Base-by-base conservation (phyloP, 2,113 vertebrate genomes). In the Microcebus jonahi region DNA sequence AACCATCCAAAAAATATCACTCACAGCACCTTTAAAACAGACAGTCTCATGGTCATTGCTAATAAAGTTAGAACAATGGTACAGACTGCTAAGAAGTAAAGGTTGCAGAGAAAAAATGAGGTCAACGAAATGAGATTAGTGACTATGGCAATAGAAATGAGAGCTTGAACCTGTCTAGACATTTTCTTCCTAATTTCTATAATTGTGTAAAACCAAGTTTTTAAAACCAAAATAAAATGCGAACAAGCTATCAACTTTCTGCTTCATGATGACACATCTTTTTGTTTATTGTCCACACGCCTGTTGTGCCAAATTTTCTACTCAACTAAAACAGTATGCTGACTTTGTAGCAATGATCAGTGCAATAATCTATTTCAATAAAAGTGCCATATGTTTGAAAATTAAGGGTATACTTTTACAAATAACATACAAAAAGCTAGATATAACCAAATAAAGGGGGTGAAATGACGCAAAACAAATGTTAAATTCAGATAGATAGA, bases 61-160 rank as follows among this genome's bases (percentile, higher is more conserved):
- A 97, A 96, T 91, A 75, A 86, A 86, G 34, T 97, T 96, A 94
- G 25, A 91, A 68, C 88, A 96, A 65, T 73, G 76, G 36, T 94
- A 83, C 48, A 83, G 55, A 89, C 23, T 89, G n/a, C 50, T 82
- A 95, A 80, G 61, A 96, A 82, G 42, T n/a, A 97, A 96, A 97
- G 50, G 61, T 96, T 91, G 96, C 18, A 88, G 39, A 94, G 71
- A 85, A 97, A 97, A 96, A 94, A 79, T 85, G n/a, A 88, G 42
- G 36, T 83, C 73, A 93, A 94, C 88, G 71, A 88, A 97, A 96
- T 96, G 76, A 96, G 76, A 95, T 95, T 96, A 92, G 55, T 88
- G 79, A 71, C 45, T 29, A 55, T 8, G 77, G 42, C 31, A 88
- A 85, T 8, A 65, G 67, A 23, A 96, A 96, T 77, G 25, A 96